Percentiles rank a stretch among this genome's conserved stretches.
Evolutionary conservation across 2,113 vertebrate species (phyloP).

Genomic region (Crotalus tigris): DNA sequence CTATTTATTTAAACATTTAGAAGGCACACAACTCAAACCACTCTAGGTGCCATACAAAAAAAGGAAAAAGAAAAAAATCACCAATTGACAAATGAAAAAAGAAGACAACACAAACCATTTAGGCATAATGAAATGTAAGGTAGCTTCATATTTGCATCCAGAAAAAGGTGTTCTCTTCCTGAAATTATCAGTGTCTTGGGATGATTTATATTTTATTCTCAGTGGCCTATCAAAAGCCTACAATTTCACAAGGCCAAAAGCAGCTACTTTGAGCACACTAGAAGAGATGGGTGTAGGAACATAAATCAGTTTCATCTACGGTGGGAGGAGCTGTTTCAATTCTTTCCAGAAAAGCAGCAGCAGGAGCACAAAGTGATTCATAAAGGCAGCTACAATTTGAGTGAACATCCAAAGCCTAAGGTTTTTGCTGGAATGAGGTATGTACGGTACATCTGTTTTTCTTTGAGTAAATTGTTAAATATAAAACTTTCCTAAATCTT

Average conservation of each 20-base stretch:
- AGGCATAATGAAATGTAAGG: not conserved
- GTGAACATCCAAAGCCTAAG: not conserved
- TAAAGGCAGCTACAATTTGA: constrained; percentile 28
- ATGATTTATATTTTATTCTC: constrained; percentile 30
- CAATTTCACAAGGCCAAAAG: not conserved
- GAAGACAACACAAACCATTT: not conserved
- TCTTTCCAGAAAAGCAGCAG: constrained; percentile 50
- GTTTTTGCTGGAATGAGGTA: constrained; percentile 1
- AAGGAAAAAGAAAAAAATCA: not conserved
- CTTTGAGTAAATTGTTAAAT: not conserved
- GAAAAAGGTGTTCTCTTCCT: constrained; percentile 16
- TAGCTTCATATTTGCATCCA: not conserved
- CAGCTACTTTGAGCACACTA: constrained; percentile 16
- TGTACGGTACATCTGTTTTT: not conserved
- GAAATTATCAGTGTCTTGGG: not conserved
- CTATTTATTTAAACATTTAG: not conserved
- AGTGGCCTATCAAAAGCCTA: constrained; percentile 14
- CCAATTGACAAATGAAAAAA: not conserved
- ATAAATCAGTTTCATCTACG: constrained; percentile 39
- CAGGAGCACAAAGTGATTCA: constrained; percentile 53
- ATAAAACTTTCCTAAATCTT: not conserved
- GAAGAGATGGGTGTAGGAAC: constrained; percentile 12
- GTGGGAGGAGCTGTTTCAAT: constrained; percentile 48
- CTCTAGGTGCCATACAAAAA: not conserved
- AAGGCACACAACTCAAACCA: not conserved